phyloP scores from a whole-genome alignment of 2,113 vertebrate genomes.

The Channa maculata region DNA sequence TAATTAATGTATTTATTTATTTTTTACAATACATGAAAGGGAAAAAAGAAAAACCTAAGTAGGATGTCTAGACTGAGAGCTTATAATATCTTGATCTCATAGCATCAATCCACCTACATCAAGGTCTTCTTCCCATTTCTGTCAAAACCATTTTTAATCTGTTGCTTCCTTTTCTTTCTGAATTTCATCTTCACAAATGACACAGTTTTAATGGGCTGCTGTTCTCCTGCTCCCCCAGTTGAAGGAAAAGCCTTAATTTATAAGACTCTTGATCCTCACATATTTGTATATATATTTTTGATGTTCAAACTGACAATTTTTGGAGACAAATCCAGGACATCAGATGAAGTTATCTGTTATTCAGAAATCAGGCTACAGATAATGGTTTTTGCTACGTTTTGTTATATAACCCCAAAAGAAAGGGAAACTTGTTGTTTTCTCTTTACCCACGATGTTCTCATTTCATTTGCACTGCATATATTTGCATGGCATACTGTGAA shows the following conservation, averaged over 20 bases:
- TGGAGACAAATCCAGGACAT: no score
- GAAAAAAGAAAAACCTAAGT: not conserved
- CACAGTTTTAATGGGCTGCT: no score
- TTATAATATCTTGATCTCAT: not conserved
- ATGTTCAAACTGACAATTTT: not conserved
- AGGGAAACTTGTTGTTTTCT: constrained; percentile 12
- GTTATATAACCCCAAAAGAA: not conserved
- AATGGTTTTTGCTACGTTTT: not conserved
- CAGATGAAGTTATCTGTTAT: no score
- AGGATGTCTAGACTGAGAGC: not conserved
- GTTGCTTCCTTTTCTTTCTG: no score
- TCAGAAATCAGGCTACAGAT: not conserved
- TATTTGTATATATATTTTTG: no score
- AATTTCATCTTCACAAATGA: no score
- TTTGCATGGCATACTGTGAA: constrained; percentile 20
- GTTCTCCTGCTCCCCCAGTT: no score
- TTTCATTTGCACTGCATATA: constrained; percentile 50
- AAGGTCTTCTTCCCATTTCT: not conserved
- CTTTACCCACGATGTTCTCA: constrained; percentile 9
- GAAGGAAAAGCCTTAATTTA: no score
- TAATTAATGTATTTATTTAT: no score
- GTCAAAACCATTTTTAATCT: not conserved
- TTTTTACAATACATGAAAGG: not conserved
- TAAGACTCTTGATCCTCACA: no score
- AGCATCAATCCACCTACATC: not conserved